Evolutionary conservation across 2,113 vertebrate species (phyloP).

Genomic region (Aramus guarauna): DNA sequence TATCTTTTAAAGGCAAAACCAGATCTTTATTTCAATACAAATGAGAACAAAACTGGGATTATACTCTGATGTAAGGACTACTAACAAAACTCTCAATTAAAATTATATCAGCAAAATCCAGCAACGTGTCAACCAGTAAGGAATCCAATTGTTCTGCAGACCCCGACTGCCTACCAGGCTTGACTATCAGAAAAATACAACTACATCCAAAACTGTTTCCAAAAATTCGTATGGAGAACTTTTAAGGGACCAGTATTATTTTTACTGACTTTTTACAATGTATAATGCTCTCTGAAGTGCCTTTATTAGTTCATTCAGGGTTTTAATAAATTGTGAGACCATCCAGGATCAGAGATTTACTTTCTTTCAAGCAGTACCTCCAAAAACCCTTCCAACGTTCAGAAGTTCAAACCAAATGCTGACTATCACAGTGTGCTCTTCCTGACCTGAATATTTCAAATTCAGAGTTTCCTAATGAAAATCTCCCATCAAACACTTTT

Average conservation of each 20-base stretch:
- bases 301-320: conserved; percentile 30
- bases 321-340: conserved; percentile 39
- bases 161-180: not conserved
- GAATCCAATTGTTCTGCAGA: conserved; percentile 29
- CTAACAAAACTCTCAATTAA: conserved; percentile 44
- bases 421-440: conserved; percentile 27
- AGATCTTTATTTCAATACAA: not conserved
- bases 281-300: conserved; percentile 39
- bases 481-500: conserved; percentile 29
- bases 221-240: not conserved
- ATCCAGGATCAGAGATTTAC: conserved; percentile 5
- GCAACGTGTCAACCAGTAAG: not conserved
- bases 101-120: not conserved
- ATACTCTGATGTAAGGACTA: not conserved
- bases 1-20: not conserved
- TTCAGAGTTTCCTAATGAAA: conserved; percentile 20
- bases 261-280: conserved; percentile 14
- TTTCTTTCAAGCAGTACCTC: conserved; percentile 26
- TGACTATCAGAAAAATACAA: not conserved
- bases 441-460: conserved; percentile 58
- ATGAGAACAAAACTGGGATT: conserved; percentile 6
- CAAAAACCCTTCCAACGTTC: conserved; percentile 4
- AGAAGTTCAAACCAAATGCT: conserved; percentile 31
- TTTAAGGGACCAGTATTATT: not conserved
- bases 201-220: not conserved